These are phyloP conservation scores for Harlomillsia oculata DNA, from an alignment of 1,140 invertebrate species.

Conservation along the genomic window DNA sequence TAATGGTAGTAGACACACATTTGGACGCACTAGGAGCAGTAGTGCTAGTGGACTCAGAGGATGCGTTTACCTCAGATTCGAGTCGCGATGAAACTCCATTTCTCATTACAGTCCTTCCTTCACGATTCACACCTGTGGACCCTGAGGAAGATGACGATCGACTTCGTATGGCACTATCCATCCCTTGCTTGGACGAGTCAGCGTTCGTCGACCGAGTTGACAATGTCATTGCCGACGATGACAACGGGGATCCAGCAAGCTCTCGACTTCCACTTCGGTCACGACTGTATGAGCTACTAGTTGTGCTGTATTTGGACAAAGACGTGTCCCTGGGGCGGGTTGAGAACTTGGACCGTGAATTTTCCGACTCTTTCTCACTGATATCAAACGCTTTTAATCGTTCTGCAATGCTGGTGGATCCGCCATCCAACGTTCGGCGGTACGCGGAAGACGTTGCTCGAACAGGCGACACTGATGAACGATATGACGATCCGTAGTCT, in stretches of 20 bases:
- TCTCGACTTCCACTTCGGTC: constrained; percentile 33
- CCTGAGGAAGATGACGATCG: constrained; percentile 12
- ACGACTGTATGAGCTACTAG: constrained; percentile 8
- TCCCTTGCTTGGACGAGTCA: neutral
- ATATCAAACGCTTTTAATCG: constrained; percentile 25
- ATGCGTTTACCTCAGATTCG: constrained; percentile 26
- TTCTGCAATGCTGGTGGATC: constrained; percentile 16
- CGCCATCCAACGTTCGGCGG: constrained; percentile 14
- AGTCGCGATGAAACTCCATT: constrained; percentile 16
- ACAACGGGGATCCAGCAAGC: constrained; percentile 7
- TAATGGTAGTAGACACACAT: constrained; percentile 18
- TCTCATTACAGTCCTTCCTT: neutral
- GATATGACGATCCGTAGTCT: constrained; percentile 7
- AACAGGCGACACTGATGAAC: constrained; percentile 27
- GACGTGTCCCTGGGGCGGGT: constrained; percentile 13
- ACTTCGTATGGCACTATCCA: constrained; percentile 5
- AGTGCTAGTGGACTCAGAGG: constrained; percentile 20
- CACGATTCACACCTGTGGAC: neutral
- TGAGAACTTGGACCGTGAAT: constrained; percentile 7
- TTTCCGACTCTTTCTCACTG: constrained; percentile 8
- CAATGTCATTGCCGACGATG: neutral
- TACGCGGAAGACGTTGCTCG: constrained; percentile 10
- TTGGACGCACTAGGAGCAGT: constrained; percentile 23
- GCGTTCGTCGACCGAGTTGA: constrained; percentile 4
- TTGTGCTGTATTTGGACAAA: neutral